A percentile compares a stretch with the other conserved stretches of the same genome.
Conservation (phyloP, 1,140 invertebrate genomes). For the Gyrodactylus bullatarudis region DNA sequence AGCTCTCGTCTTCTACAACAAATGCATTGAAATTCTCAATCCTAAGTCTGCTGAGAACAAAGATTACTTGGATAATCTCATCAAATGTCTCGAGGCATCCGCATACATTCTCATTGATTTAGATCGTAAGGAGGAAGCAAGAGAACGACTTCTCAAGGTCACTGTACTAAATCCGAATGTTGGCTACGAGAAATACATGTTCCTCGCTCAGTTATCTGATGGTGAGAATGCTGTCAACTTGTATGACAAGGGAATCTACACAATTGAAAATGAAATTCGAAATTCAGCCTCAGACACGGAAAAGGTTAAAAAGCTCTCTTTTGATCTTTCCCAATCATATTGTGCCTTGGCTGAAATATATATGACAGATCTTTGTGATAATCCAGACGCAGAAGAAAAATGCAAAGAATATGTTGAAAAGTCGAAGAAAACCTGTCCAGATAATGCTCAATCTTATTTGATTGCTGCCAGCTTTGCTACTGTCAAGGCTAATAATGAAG, state of each 20-base stretch:
- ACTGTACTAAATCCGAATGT: constrained; percentile 11
- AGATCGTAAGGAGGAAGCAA: constrained; percentile 11
- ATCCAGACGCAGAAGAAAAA: neutral
- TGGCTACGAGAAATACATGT: constrained; percentile 13
- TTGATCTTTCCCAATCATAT: neutral
- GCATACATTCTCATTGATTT: constrained; percentile 10
- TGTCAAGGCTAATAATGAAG: neutral
- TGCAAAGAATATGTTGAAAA: neutral
- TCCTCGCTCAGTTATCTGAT: constrained; percentile 12
- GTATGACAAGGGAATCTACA: constrained; percentile 12
- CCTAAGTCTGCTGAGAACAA: neutral
- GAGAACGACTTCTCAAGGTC: constrained; percentile 9
- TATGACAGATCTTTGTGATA: neutral
- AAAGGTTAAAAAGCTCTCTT: neutral
- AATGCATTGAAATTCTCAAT: neutral
- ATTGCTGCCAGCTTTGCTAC: neutral
- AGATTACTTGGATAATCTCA: neutral
- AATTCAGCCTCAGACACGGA: neutral
- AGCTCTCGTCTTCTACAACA: neutral
- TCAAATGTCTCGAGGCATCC: constrained; percentile 10
- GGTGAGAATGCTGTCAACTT: constrained; percentile 12
- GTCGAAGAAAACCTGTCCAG: neutral
- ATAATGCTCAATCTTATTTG: neutral
- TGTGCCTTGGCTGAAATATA: neutral
- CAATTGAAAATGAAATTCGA: neutral